phyloP scores from a whole-genome alignment of 23 tunicate species.

The Halocynthia aurantium region DNA sequence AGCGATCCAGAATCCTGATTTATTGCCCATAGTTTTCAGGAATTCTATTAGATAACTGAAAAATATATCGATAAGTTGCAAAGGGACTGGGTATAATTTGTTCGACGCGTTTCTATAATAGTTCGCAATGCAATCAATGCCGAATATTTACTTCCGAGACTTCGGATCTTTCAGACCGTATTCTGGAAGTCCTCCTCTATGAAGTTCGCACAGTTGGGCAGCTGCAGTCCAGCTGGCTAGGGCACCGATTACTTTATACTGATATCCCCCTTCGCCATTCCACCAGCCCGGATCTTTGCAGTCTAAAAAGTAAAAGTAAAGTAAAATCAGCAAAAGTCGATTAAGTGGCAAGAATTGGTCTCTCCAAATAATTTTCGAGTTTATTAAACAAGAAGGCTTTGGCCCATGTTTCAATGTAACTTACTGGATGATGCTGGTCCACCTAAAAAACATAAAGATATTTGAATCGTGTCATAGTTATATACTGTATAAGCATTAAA shows the following conservation, averaged over 20 bases:
- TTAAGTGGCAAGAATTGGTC: too few species aligned
- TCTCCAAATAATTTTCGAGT: too few species aligned
- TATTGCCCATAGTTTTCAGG: background rate
- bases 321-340: too few species aligned
- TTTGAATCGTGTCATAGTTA: too few species aligned
- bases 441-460: too few species aligned
- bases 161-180: background rate
- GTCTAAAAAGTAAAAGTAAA: background rate
- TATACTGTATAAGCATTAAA: too few species aligned
- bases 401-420: too few species aligned
- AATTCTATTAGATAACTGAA: constrained; percentile 6
- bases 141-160: background rate
- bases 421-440: too few species aligned
- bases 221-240: background rate
- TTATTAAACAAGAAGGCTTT: too few species aligned
- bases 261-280: constrained; percentile 12
- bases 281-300: constrained; percentile 26
- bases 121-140: too few species aligned
- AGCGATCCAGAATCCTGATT: constrained; percentile 9
- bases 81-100: too few species aligned
- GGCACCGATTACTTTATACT: constrained; percentile 20
- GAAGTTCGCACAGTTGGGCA: background rate
- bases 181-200: constrained; percentile 4
- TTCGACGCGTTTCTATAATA: too few species aligned
- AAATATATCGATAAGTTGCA: background rate